These are phyloP conservation scores for Nothoprocta pentlandii DNA, from an alignment of 2,113 vertebrate species.

Conservation along the genomic window DNA sequence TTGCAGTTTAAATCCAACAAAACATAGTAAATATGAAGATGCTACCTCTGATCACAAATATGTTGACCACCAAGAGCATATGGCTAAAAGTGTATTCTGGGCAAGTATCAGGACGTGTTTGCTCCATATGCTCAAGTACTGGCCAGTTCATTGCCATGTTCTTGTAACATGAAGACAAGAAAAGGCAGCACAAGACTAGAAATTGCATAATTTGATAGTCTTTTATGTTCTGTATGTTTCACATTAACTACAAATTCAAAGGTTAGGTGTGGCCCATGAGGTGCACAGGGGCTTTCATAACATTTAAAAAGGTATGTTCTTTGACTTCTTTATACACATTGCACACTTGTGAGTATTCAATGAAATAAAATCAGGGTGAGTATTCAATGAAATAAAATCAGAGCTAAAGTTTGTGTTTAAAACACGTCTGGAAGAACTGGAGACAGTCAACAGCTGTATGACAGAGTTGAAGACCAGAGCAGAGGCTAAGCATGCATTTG, in stretches of 20 bases:
- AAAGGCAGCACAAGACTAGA: neutral
- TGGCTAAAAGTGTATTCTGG: neutral
- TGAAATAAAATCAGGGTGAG: neutral
- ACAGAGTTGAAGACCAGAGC: slow-evolving; percentile 1
- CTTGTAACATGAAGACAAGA: neutral
- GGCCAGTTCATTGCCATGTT: neutral
- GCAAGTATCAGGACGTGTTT: neutral
- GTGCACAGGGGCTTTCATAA: neutral
- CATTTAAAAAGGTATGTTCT: neutral
- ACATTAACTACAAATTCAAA: neutral
- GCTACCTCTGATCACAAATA: too few relatives aligned
- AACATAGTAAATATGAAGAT: neutral
- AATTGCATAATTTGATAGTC: neutral
- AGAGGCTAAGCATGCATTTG: neutral
- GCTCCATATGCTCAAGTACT: neutral
- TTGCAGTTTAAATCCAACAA: neutral
- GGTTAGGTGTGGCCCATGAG: neutral
- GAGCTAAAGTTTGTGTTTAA: neutral
- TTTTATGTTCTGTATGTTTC: neutral
- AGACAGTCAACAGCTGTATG: neutral
- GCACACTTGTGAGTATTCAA: neutral
- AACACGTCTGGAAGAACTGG: neutral
- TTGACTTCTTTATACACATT: neutral
- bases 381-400: neutral
- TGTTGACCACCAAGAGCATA: neutral